Evolutionary conservation across 2,797 vertebrate species (phyloP).

Genomic region (Darevskia mixta): DNA sequence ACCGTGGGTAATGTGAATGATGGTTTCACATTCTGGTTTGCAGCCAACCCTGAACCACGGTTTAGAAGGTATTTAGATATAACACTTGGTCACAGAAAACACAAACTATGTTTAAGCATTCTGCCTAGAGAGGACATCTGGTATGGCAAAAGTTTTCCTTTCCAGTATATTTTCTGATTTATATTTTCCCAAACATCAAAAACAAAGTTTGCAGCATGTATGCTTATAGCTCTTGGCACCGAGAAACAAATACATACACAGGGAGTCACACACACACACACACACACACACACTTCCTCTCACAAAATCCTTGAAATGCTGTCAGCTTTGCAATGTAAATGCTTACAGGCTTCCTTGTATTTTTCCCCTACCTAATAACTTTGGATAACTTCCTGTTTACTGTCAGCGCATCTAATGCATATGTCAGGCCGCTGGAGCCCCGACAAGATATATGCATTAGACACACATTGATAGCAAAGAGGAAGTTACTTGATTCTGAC

Average conservation of each 20-base stretch:
- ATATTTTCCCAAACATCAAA: slow-evolving; percentile 20
- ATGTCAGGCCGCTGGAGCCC: slow-evolving; percentile 58
- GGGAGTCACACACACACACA: neutral
- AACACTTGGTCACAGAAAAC: neutral
- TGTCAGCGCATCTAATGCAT: slow-evolving; percentile 54
- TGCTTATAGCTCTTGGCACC: slow-evolving; percentile 34
- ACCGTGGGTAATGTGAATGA: neutral
- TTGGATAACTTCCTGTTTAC: slow-evolving; percentile 66
- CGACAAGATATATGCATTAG: slow-evolving; percentile 68
- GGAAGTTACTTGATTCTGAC: slow-evolving; percentile 64
- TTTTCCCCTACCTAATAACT: slow-evolving; percentile 51
- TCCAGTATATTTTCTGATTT: neutral
- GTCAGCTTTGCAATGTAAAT: slow-evolving; percentile 45
- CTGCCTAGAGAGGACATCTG: neutral
- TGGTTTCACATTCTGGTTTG: neutral
- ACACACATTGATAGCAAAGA: slow-evolving; percentile 63
- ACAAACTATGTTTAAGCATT: neutral
- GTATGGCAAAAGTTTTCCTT: neutral
- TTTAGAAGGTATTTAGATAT: neutral
- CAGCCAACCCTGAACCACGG: neutral
- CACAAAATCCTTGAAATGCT: slow-evolving; percentile 41
- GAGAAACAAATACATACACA: slow-evolving; percentile 33
- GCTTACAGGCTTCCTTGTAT: slow-evolving; percentile 32
- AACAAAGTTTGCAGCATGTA: slow-evolving; percentile 56
- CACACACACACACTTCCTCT: neutral